These are phyloP conservation scores for Anabacerthia variegaticeps DNA, from an alignment of 2,797 vertebrate species.

Conservation along the genomic window DNA sequence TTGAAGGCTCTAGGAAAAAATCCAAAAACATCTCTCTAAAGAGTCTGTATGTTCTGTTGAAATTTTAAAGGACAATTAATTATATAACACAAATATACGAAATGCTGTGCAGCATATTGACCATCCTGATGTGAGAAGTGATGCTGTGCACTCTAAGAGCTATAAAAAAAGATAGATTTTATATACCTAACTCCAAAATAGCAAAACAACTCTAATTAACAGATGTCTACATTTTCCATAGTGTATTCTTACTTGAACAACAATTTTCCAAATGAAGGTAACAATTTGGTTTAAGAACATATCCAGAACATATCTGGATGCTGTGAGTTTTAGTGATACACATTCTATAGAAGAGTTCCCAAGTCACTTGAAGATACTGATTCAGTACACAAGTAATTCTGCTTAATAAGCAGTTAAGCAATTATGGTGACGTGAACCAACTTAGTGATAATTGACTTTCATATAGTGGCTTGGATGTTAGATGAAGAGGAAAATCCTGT, in stretches of 20 bases:
- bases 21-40: neutral
- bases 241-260: neutral
- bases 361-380: neutral
- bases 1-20: neutral
- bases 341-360: neutral
- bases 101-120: neutral
- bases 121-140: neutral
- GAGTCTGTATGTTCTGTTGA: neutral
- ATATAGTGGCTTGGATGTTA: neutral
- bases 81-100: neutral
- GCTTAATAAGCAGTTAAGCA: neutral
- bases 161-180: neutral
- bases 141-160: neutral
- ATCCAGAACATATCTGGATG: neutral
- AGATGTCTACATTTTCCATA: neutral
- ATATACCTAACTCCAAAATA: neutral
- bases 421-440: neutral
- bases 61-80: neutral
- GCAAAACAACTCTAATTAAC: neutral
- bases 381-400: neutral
- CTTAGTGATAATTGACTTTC: neutral
- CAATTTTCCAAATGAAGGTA: neutral
- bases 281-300: neutral
- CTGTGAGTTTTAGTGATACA: neutral
- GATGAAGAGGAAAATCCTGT: neutral